Evolutionary conservation across 2,797 vertebrate species (phyloP).

Genomic region (Antennarius maculatus): DNA sequence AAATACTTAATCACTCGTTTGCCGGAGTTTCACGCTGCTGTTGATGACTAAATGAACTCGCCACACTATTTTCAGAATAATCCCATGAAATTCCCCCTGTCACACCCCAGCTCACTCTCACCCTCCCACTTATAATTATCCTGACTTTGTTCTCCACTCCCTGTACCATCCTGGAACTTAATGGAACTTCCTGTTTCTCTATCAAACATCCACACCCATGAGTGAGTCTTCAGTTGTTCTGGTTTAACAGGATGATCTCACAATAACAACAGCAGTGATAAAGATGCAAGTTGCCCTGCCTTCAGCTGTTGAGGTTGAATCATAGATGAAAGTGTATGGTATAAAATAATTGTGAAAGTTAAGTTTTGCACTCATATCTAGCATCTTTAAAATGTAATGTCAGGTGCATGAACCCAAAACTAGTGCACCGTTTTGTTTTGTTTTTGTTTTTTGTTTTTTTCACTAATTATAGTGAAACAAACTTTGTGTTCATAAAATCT

Average conservation of each 20-base stretch:
- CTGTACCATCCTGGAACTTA: conserved; percentile 17
- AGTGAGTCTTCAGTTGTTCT: conserved; percentile 9
- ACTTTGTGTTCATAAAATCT: too few relatives aligned
- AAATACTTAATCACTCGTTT: conserved; percentile 33
- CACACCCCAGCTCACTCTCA: neutral
- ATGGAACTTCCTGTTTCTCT: conserved; percentile 59
- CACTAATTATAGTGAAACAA: too few relatives aligned
- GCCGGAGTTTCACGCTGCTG: conserved; percentile 23
- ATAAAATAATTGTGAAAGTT: neutral
- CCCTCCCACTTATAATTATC: conserved; percentile 43
- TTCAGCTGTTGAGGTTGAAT: neutral
- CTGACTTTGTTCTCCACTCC: conserved; percentile 49
- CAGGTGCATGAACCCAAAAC: neutral
- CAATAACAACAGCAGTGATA: neutral
- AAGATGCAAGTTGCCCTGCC: too few relatives aligned
- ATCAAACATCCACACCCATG: conserved; percentile 4
- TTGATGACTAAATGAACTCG: conserved; percentile 50
- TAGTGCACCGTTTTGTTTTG: neutral
- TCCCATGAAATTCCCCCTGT: conserved; percentile 39
- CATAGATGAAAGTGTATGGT: neutral
- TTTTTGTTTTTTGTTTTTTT: too few relatives aligned
- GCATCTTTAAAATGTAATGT: neutral
- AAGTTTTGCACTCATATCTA: neutral
- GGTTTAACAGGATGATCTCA: neutral
- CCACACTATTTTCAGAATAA: conserved; percentile 53